These are phyloP conservation scores for Aeoliscus strigatus DNA, from an alignment of 2,797 vertebrate genomes.

Conservation along the genomic window DNA sequence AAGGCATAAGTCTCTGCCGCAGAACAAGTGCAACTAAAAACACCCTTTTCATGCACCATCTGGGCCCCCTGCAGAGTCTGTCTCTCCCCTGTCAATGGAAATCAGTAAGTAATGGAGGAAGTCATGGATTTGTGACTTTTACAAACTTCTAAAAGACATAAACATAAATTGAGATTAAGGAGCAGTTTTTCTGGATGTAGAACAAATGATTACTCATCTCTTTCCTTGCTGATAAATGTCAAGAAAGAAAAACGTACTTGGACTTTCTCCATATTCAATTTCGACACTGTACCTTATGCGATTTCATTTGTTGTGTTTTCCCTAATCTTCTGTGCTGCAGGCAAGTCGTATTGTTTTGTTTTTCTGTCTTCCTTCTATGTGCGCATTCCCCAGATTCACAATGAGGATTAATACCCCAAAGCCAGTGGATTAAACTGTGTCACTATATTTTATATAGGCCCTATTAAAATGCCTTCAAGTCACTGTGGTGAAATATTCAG, in stretches of 20 bases:
- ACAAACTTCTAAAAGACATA: constrained; percentile 17
- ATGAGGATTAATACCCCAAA: constrained; percentile 67
- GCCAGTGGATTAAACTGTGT: constrained; percentile 67
- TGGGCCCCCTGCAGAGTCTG: constrained; percentile 14
- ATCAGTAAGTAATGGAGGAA: constrained; percentile 34
- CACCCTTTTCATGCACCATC: constrained; percentile 42
- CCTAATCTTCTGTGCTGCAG: constrained; percentile 34
- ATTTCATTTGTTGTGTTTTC: constrained; percentile 38
- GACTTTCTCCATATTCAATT: constrained; percentile 28
- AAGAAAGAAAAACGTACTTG: constrained; percentile 20
- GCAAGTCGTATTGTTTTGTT: constrained; percentile 52
- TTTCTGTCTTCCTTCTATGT: constrained; percentile 48
- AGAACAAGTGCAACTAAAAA: constrained; percentile 23
- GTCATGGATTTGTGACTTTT: constrained; percentile 18
- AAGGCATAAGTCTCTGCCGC: constrained; percentile 28
- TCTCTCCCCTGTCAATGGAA: constrained; percentile 29
- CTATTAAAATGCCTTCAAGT: constrained; percentile 68
- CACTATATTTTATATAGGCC: constrained; percentile 60
- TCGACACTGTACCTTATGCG: constrained; percentile 23
- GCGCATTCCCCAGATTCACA: constrained; percentile 58
- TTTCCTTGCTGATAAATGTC: constrained; percentile 36
- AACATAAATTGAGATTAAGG: constrained; percentile 27
- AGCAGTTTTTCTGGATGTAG: constrained; percentile 16
- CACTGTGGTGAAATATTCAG: constrained; percentile 40
- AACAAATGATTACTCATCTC: constrained; percentile 32